Evolutionary conservation across 2,888 invertebrate species (phyloP), one percentile per base, ranked within the genome.

Genomic region (Zygaena filipendulae): DNA sequence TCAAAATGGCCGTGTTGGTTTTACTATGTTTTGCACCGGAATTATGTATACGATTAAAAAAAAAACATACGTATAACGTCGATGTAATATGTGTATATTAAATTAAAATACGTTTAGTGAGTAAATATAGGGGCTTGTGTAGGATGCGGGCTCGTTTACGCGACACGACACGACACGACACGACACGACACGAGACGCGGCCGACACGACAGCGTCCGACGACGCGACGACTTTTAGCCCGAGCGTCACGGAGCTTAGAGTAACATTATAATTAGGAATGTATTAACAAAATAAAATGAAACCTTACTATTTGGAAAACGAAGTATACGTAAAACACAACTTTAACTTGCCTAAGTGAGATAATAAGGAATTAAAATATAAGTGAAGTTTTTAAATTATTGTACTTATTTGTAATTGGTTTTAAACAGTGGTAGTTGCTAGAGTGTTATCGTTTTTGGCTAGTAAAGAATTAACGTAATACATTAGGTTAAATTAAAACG

Each of bases 311-410:
- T n/a, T 72, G 55, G 69, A 74, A 74, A 75, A 74, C 74, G 75
- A 77, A 67, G 79, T 79, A 79, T 79, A 79, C 79, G 79, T 77
- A 74, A 77, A 62, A 71, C 57, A 72, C 74, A 74, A 74, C 72
- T 77, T 77, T 77, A 77, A 75, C 74, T 79, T 77, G 75, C 75
- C 77, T 77, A 77, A 77, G 77, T 79, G 75, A 77, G 74, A 77
- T 70, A 63, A 63, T 77, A 79, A 75, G 72, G n/a, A n/a, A 56
- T 55, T 60, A 66, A 70, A 54, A 69, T 74, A 74, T n/a, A n/a
- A n/a, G n/a, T 72, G 67, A 62, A 47, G 69, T 74, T n/a, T n/a
- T 71, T 77, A 77, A 77, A 75, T 77, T 75, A 77, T 79, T 75
- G 63, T 70, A 68, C 62, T 67, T 71, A 63, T 75, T 79, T 75